These are phyloP conservation scores for Leptopilina clavipes DNA, from an alignment of 1,140 invertebrate genomes.

Conservation along the genomic window DNA sequence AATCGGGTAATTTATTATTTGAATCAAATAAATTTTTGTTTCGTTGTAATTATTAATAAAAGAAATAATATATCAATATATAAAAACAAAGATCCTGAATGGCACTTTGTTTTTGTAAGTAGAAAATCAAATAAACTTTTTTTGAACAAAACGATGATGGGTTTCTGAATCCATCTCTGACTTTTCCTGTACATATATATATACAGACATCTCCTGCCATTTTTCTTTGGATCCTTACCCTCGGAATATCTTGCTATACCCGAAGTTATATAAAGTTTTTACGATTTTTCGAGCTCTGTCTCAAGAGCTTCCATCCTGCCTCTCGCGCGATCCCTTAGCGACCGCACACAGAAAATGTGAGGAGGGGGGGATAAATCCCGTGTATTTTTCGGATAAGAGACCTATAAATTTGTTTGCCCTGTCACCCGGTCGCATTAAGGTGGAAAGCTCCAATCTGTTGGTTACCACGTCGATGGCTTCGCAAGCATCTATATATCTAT, in stretches of 20 bases:
- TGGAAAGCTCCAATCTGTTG: conserved; percentile 72
- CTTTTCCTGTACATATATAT: not conserved
- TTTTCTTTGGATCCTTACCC: conserved; percentile 32
- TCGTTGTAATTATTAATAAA: too few relatives aligned
- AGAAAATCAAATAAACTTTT: too few relatives aligned
- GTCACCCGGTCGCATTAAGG: conserved; percentile 70
- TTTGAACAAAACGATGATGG: not conserved
- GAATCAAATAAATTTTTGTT: too few relatives aligned
- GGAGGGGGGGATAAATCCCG: conserved; percentile 69
- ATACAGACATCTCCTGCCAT: conserved; percentile 31
- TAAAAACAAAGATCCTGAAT: too few relatives aligned
- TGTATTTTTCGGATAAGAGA: conserved; percentile 74
- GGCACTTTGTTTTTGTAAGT: too few relatives aligned
- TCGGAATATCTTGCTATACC: conserved; percentile 51
- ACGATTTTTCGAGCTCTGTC: conserved; percentile 69
- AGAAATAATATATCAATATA: too few relatives aligned
- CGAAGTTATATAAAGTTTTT: conserved; percentile 74
- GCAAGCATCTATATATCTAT: conserved; percentile 54
- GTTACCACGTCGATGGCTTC: conserved; percentile 67
- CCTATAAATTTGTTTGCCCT: conserved; percentile 75
- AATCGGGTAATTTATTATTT: too few relatives aligned
- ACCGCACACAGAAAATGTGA: conserved; percentile 48
- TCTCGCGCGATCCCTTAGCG: conserved; percentile 48
- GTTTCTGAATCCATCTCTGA: conserved; percentile 6
- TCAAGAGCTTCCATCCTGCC: conserved; percentile 53